A percentile compares a stretch with the other conserved stretches of the same genome.
phyloP scores from a whole-genome alignment of 30 jellyfish, hydroid and myxozoan species.

The Aurelia sp. region DNA sequence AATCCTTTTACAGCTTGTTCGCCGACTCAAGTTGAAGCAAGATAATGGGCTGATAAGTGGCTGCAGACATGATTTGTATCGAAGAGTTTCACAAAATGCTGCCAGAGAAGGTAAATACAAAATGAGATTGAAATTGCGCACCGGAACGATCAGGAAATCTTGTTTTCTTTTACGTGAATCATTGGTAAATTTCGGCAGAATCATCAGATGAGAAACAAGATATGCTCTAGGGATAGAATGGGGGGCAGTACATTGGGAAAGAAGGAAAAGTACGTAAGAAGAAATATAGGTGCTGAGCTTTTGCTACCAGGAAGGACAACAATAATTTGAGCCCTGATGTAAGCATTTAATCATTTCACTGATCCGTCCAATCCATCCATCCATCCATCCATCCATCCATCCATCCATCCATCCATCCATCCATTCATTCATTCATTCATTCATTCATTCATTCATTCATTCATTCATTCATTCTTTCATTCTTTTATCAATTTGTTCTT shows the following conservation, averaged over 20 bases:
- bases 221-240: too few relatives aligned
- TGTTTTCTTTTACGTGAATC: not conserved
- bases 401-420: not conserved
- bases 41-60: slow-evolving; percentile 57
- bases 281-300: too few relatives aligned
- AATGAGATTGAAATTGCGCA: too few relatives aligned
- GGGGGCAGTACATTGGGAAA: too few relatives aligned
- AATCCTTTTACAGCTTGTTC: slow-evolving; percentile 15
- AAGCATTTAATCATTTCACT: not conserved
- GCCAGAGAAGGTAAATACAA: slow-evolving; percentile 27
- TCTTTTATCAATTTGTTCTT: not conserved
- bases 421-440: not conserved
- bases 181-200: too few relatives aligned
- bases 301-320: too few relatives aligned
- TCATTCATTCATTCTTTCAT: not conserved
- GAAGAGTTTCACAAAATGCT: slow-evolving; percentile 57
- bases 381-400: not conserved
- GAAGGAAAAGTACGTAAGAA: too few relatives aligned
- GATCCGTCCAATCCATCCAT: not conserved
- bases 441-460: not conserved
- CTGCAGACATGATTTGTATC: slow-evolving; percentile 47
- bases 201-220: too few relatives aligned
- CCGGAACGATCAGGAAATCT: too few relatives aligned
- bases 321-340: too few relatives aligned
- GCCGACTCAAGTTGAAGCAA: slow-evolving; percentile 32